Conservation (phyloP, 2,797 vertebrate genomes). For the Mallotus villosus region DNA sequence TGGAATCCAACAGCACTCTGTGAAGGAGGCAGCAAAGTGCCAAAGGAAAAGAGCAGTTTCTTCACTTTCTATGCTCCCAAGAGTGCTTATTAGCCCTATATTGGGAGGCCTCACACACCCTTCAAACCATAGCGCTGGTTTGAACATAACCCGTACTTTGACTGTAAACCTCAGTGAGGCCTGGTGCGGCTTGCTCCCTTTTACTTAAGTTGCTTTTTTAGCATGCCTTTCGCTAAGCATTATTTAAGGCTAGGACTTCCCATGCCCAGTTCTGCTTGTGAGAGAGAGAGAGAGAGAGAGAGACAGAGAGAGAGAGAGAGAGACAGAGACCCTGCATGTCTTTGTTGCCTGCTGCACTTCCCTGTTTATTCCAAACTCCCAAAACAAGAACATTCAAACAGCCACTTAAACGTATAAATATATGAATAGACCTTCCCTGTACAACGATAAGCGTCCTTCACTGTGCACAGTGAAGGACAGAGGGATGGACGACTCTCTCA, state of each 20-base stretch:
- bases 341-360: slow-evolving; percentile 54
- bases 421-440: no score
- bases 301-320: no score
- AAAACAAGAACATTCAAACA: slow-evolving; percentile 24
- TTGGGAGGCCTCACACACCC: slow-evolving; percentile 33
- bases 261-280: slow-evolving; percentile 33
- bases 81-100: slow-evolving; percentile 39
- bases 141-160: slow-evolving; percentile 40
- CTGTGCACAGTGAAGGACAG: slow-evolving; percentile 14
- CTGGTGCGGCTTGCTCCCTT: slow-evolving; percentile 44
- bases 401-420: slow-evolving; percentile 14
- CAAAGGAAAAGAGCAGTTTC: slow-evolving; percentile 25
- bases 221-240: slow-evolving; percentile 40
- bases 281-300: no score
- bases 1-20: background rate
- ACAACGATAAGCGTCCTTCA: background rate
- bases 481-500: slow-evolving; percentile 36
- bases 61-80: background rate
- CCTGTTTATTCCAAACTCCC: slow-evolving; percentile 56
- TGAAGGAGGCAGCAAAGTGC: slow-evolving; percentile 25
- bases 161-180: slow-evolving; percentile 20
- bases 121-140: slow-evolving; percentile 34
- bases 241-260: slow-evolving; percentile 35
- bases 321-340: slow-evolving; percentile 50
- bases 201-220: slow-evolving; percentile 28